Conservation (phyloP, 2,113 vertebrate genomes). For the Actinemys pallida region DNA sequence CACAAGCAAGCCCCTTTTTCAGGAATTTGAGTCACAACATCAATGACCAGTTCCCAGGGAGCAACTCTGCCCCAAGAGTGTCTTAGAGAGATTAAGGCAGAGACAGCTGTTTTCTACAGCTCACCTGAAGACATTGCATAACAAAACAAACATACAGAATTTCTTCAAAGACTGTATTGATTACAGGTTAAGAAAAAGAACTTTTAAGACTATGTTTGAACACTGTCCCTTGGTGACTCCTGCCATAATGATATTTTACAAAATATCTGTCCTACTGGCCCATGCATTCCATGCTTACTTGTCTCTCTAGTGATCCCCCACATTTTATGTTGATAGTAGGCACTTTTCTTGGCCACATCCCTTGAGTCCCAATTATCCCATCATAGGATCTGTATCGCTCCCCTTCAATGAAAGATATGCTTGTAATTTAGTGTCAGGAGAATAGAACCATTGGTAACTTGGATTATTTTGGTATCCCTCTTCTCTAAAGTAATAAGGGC, state of each 20-base stretch:
- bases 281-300: background rate
- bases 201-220: background rate
- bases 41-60: background rate
- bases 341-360: background rate
- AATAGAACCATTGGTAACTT: background rate
- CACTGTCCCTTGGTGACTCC: background rate
- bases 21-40: conserved; percentile 10
- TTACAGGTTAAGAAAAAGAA: background rate
- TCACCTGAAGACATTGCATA: rapidly evolving
- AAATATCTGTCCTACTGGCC: background rate
- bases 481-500: background rate
- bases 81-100: background rate
- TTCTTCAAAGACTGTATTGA: background rate
- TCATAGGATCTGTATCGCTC: background rate
- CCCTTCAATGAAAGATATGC: background rate
- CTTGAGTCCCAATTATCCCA: background rate
- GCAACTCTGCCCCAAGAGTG: background rate
- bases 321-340: background rate
- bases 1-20: background rate
- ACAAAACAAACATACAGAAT: background rate
- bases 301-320: background rate
- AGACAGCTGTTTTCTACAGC: background rate
- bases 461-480: background rate
- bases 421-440: background rate
- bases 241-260: background rate